Evolutionary conservation across 2,888 invertebrate species (phyloP).

Genomic region (Drosophila multiciliata): DNA sequence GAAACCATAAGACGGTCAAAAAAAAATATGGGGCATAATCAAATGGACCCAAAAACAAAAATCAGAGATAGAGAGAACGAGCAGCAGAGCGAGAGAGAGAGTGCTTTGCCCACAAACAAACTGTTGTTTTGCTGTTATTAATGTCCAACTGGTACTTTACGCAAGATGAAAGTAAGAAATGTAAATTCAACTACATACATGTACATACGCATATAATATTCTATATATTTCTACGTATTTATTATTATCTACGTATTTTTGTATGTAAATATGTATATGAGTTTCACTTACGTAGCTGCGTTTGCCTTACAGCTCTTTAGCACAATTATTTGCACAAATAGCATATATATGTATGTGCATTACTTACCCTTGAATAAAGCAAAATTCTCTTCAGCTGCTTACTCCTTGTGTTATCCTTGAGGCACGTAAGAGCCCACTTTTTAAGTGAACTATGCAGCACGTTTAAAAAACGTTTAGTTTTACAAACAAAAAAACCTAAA

Average conservation of each 20-base stretch:
- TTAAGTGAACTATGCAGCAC: constrained; percentile 23
- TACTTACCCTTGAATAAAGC: constrained; percentile 28
- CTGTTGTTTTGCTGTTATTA: constrained; percentile 14
- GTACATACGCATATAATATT: constrained; percentile 1
- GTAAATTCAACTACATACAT: constrained; percentile 7
- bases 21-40: constrained; percentile 54
- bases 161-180: constrained; percentile 13
- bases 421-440: constrained; percentile 5
- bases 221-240: neutral
- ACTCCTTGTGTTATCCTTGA: constrained; percentile 30
- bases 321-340: neutral
- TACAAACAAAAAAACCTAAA: constrained; percentile 17
- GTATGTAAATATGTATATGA: neutral
- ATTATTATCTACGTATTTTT: neutral
- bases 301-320: neutral
- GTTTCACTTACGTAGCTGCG: constrained; percentile 6
- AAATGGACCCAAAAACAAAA: constrained; percentile 39
- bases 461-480: constrained; percentile 6
- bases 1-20: constrained; percentile 75
- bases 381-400: constrained; percentile 24
- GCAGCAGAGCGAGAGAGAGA: neutral
- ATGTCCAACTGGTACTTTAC: constrained; percentile 12
- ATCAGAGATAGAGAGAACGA: constrained; percentile 5
- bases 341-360: neutral
- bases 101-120: constrained; percentile 18